Evolutionary conservation across 1,140 invertebrate species (phyloP).

Genomic region (Tetraneura akinire): DNA sequence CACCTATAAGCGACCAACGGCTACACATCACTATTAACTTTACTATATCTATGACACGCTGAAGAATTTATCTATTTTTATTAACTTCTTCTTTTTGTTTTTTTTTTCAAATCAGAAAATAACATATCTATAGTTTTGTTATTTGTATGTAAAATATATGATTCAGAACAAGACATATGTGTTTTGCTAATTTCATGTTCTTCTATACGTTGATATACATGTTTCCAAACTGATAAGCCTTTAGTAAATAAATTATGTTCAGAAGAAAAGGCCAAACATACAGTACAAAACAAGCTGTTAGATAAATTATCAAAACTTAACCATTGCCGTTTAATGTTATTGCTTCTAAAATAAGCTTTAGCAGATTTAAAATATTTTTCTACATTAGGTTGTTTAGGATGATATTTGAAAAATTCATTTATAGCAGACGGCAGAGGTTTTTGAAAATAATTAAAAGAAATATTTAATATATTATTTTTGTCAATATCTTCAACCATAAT

Average conservation of each 20-base stretch:
- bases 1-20: too few relatives aligned
- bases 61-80: background rate
- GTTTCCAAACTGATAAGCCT: background rate
- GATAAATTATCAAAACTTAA: conserved; percentile 11
- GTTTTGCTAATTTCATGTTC: conserved; percentile 16
- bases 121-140: background rate
- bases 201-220: conserved; percentile 5
- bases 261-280: background rate
- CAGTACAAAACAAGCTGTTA: conserved; percentile 9
- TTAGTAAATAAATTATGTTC: conserved; percentile 6
- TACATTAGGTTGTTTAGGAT: background rate
- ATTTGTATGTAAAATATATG: background rate
- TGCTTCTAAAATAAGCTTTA: conserved; percentile 4
- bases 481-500: conserved; percentile 8
- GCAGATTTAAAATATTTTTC: background rate
- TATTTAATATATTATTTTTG: background rate
- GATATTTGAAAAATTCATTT: background rate
- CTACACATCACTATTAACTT: too few relatives aligned
- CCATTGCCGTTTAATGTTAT: conserved; percentile 1
- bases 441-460: conserved; percentile 9
- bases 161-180: conserved; percentile 4
- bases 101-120: background rate
- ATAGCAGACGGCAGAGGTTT: conserved; percentile 1
- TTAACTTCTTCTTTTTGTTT: background rate
- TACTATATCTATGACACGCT: conserved; percentile 2